Evolutionary conservation across 2,113 vertebrate species (phyloP), one percentile per base, ranked within the genome.

Genomic region (Corapipo altera): DNA sequence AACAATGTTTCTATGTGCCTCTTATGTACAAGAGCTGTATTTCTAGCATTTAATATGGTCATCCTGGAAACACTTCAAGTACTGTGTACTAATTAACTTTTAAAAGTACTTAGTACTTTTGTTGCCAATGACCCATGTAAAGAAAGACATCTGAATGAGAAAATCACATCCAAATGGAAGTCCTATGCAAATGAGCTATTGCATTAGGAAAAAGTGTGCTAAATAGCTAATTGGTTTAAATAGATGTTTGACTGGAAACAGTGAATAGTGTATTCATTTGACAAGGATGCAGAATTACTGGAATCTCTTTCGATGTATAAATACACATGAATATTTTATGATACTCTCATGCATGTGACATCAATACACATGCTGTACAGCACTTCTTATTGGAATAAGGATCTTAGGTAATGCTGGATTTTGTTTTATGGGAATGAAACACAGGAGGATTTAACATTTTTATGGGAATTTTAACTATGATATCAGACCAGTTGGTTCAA

Each of bases 211-310:
- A 61, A 83, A 94, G 57, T 64, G 58, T 76, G 59, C 61, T 96
- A 95, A 95, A 84, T 15, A 74, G 92, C 83, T 91, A 89, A 93
- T 87, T 88, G 62, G 65, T 82, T 90, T 84, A 75, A 96, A 93
- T 32, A 92, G 72, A 79, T 91, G 79, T 91, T 94, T 97, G 90
- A 48, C 95, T 94, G 65, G 55, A 90, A 94, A 86, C 61, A 86
- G 51, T 84, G 90, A 93, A 89, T 57, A 27, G 28, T 41, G 27
- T 78, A 88, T 74, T 96, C 74, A 84, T 85, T 59, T 85, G 48
- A 76, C 51, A 71, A 79, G 55, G 66, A 85, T 48, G 58, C 57
- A 89, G 79, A 88, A 91, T 89, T 85, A 92, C 78, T 82, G 54
- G 70, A 59, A 66, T 93, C 89, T 91, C 48, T 73, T 78, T 91